Evolutionary conservation across 2,113 vertebrate species (phyloP).

Genomic region (Eulacestoma nigropectus): DNA sequence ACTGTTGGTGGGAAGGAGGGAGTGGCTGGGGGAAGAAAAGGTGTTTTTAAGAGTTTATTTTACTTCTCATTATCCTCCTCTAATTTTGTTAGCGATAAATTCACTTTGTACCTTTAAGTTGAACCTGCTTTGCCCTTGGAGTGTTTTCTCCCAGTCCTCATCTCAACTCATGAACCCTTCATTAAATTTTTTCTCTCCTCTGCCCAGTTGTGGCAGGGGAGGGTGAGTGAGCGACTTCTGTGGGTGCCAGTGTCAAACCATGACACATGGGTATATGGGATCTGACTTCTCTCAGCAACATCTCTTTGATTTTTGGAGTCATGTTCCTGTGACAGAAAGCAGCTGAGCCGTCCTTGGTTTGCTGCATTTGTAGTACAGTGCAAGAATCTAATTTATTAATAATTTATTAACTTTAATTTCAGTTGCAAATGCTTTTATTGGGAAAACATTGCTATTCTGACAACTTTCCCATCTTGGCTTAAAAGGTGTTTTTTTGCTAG

Average conservation of each 20-base stretch:
- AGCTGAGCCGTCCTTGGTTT: background rate
- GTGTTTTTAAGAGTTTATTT: background rate
- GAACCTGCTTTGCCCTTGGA: background rate
- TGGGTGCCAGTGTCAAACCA: background rate
- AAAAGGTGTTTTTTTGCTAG: background rate
- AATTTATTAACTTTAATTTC: background rate
- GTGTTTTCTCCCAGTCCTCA: background rate
- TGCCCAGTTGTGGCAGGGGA: background rate
- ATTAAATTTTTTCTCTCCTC: background rate
- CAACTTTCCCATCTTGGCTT: background rate
- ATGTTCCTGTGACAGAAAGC: background rate
- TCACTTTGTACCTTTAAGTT: background rate
- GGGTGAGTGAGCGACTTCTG: background rate
- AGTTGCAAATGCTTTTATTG: background rate
- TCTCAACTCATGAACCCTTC: background rate
- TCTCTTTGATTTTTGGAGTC: background rate
- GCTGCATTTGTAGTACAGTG: rapidly evolving
- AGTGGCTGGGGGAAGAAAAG: background rate
- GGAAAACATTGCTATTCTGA: background rate
- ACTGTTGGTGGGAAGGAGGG: background rate
- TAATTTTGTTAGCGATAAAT: background rate
- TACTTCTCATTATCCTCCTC: background rate
- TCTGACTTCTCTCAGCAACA: background rate
- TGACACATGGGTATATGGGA: background rate
- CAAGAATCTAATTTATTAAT: background rate